Evolutionary conservation across 2,888 invertebrate genomes (phyloP).

Genomic region (Hirtodrosophila cameraria): DNA sequence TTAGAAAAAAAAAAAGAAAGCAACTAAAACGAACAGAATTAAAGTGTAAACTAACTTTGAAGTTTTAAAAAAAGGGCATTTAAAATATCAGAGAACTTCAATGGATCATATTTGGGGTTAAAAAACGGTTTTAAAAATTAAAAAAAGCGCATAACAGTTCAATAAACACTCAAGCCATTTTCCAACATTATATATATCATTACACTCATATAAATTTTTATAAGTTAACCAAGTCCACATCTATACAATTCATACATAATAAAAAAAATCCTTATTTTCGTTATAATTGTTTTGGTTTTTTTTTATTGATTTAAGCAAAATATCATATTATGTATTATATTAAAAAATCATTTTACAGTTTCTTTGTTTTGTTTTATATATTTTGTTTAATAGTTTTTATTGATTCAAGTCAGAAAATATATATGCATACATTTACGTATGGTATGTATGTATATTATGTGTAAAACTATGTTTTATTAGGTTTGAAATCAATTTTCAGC

Average conservation of each 20-base stretch:
- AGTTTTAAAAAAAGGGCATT: not conserved
- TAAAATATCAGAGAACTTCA: no score
- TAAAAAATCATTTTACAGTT: conserved; percentile 48
- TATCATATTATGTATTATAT: conserved; percentile 50
- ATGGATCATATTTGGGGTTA: no score
- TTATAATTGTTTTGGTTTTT: not conserved
- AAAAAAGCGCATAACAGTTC: no score
- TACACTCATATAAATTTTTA: no score
- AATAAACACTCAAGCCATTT: no score
- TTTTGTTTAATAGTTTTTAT: conserved; percentile 49
- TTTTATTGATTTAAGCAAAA: conserved; percentile 63
- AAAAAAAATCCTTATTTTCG: not conserved
- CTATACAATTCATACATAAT: no score
- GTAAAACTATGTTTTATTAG: conserved; percentile 52
- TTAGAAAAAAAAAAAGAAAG: conserved; percentile 8
- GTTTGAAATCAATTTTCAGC: conserved; percentile 45
- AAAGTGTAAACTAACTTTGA: conserved; percentile 28
- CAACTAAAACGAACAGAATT: conserved; percentile 22
- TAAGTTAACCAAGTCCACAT: not conserved
- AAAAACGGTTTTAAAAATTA: no score
- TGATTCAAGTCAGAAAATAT: conserved; percentile 65
- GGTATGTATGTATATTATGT: conserved; percentile 39
- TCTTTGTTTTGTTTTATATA: conserved; percentile 1
- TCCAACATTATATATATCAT: no score
- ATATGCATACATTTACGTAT: conserved; percentile 36